phyloP scores from a whole-genome alignment of 2,888 invertebrate genomes.

The Folsomia candida region DNA sequence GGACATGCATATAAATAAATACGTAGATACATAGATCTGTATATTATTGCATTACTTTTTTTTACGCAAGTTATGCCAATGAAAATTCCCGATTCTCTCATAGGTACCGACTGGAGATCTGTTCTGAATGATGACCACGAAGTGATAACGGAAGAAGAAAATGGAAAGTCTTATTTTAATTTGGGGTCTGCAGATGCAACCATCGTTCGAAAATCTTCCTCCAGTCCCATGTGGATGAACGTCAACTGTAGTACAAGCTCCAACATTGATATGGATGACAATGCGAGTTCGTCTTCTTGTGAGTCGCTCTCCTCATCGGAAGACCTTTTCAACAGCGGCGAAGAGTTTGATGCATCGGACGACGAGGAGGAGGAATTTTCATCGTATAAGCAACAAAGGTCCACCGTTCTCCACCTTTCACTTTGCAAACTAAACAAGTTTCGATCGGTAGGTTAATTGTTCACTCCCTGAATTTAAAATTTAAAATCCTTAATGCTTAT shows the following conservation, averaged over 20 bases:
- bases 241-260: conserved; percentile 6
- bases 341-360: conserved; percentile 48
- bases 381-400: conserved; percentile 53
- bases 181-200: conserved; percentile 47
- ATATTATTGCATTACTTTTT: not conserved
- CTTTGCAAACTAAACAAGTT: conserved; percentile 56
- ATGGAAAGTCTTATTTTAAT: conserved; percentile 50
- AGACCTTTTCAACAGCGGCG: conserved; percentile 49
- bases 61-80: not conserved
- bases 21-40: too few relatives aligned
- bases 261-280: conserved; percentile 40
- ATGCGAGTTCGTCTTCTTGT: conserved; percentile 47
- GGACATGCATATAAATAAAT: too few relatives aligned
- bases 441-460: conserved; percentile 51
- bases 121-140: conserved; percentile 19
- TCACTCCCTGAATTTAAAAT: not conserved
- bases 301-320: conserved; percentile 48
- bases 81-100: not conserved
- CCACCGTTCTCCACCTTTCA: conserved; percentile 57
- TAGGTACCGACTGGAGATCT: not conserved
- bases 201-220: conserved; percentile 42
- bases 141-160: conserved; percentile 50
- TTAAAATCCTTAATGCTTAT: conserved; percentile 2
- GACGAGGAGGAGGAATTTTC: conserved; percentile 47
- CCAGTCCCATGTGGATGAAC: conserved; percentile 8